A percentile compares a stretch with the other conserved stretches of the same genome.
These are phyloP conservation scores for Cephonodes hylas DNA, from an alignment of 2,888 invertebrate species.

Conservation along the genomic window DNA sequence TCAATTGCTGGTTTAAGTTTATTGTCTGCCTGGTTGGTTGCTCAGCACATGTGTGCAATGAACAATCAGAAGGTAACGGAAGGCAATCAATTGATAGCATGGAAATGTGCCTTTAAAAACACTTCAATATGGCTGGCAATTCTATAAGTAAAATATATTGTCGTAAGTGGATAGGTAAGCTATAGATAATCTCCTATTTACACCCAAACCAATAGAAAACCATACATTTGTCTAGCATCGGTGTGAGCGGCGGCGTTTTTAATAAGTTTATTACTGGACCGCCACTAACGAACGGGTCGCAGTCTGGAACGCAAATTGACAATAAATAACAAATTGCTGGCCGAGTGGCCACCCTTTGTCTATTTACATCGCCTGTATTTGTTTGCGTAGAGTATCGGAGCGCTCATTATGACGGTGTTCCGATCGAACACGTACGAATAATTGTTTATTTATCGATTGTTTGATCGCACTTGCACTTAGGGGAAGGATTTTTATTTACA, in stretches of 20 bases:
- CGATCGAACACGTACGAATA: background rate
- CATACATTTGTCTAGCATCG: slow-evolving; percentile 13
- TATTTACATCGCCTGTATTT: slow-evolving; percentile 27
- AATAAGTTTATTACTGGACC: slow-evolving; percentile 61
- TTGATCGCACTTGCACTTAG: no score
- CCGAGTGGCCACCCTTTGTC: slow-evolving; percentile 45
- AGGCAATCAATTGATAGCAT: no score
- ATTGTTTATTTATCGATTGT: background rate
- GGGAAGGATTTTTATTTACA: no score
- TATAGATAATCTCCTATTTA: no score
- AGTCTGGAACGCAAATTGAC: slow-evolving; percentile 58
- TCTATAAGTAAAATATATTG: no score
- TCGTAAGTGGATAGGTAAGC: no score
- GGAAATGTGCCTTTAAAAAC: no score
- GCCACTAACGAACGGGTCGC: slow-evolving; percentile 57
- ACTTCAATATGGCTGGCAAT: no score
- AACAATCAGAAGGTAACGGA: no score
- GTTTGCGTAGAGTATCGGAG: slow-evolving; percentile 5
- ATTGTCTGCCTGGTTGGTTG: no score
- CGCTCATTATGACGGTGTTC: background rate
- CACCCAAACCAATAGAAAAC: background rate
- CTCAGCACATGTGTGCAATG: no score
- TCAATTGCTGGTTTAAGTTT: no score
- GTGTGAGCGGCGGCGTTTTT: slow-evolving; percentile 43
- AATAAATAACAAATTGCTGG: slow-evolving; percentile 63